Percentiles rank a stretch among this genome's conserved stretches.
Evolutionary conservation across 2,113 vertebrate genomes (phyloP).

Genomic region (Calonectris borealis): DNA sequence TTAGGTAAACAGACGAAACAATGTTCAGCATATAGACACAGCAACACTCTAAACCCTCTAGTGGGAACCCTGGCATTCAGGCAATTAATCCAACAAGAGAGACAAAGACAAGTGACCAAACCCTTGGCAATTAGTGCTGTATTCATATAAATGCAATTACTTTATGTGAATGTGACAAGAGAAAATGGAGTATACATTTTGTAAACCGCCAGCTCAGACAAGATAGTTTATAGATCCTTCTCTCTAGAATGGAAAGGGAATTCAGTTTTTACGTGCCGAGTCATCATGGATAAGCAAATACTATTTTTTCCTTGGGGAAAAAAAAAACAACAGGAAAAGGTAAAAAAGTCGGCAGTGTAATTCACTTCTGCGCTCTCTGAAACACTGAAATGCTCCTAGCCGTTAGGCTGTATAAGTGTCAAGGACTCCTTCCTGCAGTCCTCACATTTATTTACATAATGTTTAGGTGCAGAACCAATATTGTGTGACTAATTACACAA

Average conservation of each 20-base stretch:
- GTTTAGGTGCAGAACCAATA: background rate
- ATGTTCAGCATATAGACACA: background rate
- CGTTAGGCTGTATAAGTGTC: background rate
- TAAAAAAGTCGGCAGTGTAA: background rate
- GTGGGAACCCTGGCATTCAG: background rate
- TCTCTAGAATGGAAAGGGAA: background rate
- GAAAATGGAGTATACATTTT: background rate
- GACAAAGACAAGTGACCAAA: background rate
- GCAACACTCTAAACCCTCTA: background rate
- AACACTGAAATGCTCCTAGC: background rate
- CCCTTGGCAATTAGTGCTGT: background rate
- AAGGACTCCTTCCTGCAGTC: background rate
- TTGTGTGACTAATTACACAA: background rate
- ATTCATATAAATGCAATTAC: background rate
- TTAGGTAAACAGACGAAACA: background rate
- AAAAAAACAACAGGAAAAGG: background rate
- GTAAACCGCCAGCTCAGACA: background rate
- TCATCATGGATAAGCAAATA: background rate
- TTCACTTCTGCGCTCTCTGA: background rate
- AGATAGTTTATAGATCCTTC: background rate
- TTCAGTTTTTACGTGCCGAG: background rate
- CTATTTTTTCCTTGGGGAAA: background rate
- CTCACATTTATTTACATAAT: background rate
- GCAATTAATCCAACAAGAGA: background rate
- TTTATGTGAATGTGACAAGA: background rate